phyloP scores from a whole-genome alignment of 35 echinoderm and acorn worm genomes.

The Ptychodera flava region DNA sequence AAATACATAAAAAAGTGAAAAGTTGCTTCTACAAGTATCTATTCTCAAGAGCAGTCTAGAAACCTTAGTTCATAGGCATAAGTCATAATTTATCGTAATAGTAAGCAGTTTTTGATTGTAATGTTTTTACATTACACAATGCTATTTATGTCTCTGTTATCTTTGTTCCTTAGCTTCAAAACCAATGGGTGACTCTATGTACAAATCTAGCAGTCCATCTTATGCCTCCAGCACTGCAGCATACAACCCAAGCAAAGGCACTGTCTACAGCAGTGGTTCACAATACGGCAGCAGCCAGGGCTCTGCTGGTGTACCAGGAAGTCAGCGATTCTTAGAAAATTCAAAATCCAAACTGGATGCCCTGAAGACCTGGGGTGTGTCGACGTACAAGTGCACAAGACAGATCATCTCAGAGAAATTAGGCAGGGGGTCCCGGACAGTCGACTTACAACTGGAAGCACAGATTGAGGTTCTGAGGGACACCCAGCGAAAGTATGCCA shows the following conservation, averaged over 20 bases:
- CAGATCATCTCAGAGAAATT: constrained; percentile 82
- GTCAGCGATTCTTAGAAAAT: neutral
- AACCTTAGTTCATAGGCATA: too few relatives aligned
- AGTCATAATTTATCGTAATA: too few relatives aligned
- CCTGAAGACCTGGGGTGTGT: constrained; percentile 91
- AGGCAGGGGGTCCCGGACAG: constrained; percentile 61
- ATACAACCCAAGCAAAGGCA: neutral
- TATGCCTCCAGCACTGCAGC: too few relatives aligned
- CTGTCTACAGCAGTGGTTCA: neutral
- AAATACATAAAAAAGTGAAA: too few relatives aligned
- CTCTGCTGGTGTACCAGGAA: neutral
- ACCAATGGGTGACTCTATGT: neutral
- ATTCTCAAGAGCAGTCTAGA: too few relatives aligned
- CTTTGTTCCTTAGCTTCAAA: neutral
- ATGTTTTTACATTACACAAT: too few relatives aligned
- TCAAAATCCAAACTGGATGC: constrained; percentile 74
- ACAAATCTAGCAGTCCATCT: too few relatives aligned
- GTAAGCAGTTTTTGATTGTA: too few relatives aligned
- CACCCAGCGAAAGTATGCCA: constrained; percentile 90
- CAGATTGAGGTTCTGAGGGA: constrained; percentile 96
- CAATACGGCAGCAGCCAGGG: neutral
- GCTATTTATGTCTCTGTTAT: neutral
- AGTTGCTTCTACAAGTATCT: too few relatives aligned
- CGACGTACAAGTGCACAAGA: constrained; percentile 91
- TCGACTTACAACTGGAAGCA: constrained; percentile 92